A percentile compares a stretch with the other conserved stretches of the same genome.
Evolutionary conservation across 2,113 vertebrate genomes (phyloP).

Genomic region (Hippocampus barbouri): DNA sequence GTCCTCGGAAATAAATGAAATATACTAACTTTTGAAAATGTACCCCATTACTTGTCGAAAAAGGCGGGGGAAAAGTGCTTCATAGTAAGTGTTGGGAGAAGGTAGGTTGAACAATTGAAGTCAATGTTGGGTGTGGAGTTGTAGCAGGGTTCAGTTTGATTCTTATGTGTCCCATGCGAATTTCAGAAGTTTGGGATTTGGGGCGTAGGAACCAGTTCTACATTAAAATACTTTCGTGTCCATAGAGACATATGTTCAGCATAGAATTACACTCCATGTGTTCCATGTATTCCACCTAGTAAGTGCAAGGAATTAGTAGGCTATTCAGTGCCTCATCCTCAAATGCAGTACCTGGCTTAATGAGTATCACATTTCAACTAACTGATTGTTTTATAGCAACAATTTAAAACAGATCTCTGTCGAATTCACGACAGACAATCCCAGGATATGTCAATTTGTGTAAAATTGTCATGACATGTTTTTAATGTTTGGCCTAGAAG

Average conservation of each 20-base stretch:
- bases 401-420: constrained; percentile 23
- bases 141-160: not conserved
- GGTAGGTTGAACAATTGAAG: constrained; percentile 38
- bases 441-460: not conserved
- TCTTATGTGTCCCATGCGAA: not conserved
- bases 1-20: constrained; percentile 61
- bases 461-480: not conserved
- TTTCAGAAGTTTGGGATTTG: not conserved
- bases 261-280: constrained; percentile 5
- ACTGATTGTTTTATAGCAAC: constrained; percentile 15
- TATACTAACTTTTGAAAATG: constrained; percentile 36
- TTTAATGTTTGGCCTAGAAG: not conserved
- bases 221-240: constrained; percentile 14
- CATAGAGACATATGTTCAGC: not conserved
- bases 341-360: not conserved
- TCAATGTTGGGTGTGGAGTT: constrained; percentile 10
- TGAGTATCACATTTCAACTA: not conserved
- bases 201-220: not conserved
- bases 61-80: constrained; percentile 65
- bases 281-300: not conserved
- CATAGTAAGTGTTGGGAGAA: constrained; percentile 17
- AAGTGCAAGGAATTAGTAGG: not conserved
- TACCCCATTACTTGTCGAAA: constrained; percentile 47
- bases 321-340: not conserved
- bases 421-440: not conserved